Base-by-base conservation (phyloP, 2,888 invertebrate genomes). In the Xylota segnis region DNA sequence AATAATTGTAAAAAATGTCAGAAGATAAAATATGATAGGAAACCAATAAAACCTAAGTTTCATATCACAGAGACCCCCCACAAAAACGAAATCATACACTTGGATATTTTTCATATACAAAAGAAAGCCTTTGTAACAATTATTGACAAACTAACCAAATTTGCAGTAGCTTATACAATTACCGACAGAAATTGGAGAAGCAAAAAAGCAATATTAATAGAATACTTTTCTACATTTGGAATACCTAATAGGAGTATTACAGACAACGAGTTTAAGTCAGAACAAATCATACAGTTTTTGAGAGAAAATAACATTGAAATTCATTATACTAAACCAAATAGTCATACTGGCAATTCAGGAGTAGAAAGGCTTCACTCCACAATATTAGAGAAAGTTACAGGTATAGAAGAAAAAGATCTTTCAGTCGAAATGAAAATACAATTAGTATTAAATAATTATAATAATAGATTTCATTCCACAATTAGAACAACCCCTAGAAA, bases 351-450 rank as follows among this genome's bases (percentile, higher is more conserved):
- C 2, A 77, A 77, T n/a, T 10, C 77, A 29, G 70, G 63, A n/a
- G 27, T 70, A n/a, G 79, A 87, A 71, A 78, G 86, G 54, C 34
- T 87, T 29, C 87, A 88, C 52, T 87, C 83, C 18, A 84, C 84
- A 43, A 58, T 87, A 29, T 75, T 82, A 75, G 84, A 84, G 72
- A 88, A 87, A 32, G 5, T 32, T 4, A 32, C 32, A 32, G 32
- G 32, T 5, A 32, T 32, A 3, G 32, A 32, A 32, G 68, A 58
- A 82, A 45, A 72, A 72, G 43, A 68, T 16, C 27, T 77, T 3
- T 83, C 79, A 77, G 10, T 81, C 18, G 83, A 86, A 77, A 59
- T 56, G 68, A 86, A 83, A 65, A 58, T 83, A 16, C 79, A 86
- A 52, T 10, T 76, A 45, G 79, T 59, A 32, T 14, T 87, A 70